Percentiles rank a stretch among this genome's conserved stretches.
phyloP scores from a whole-genome alignment of 2,113 vertebrate genomes.

The Epinephelus lanceolatus region DNA sequence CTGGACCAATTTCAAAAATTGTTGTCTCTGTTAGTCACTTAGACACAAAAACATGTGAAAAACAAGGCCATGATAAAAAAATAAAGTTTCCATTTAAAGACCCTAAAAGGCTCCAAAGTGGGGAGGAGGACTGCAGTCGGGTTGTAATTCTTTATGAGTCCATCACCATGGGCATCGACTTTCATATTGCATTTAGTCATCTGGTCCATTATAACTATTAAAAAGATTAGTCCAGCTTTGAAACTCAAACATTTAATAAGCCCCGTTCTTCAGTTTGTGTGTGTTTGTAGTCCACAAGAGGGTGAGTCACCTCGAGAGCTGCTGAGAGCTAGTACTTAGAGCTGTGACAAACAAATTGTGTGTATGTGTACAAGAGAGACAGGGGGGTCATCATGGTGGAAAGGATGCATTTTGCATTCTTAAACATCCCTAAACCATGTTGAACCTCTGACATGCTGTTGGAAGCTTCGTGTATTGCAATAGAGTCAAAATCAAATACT shows the following conservation, averaged over 20 bases:
- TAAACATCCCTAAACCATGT: conserved; percentile 20
- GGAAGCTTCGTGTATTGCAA: conserved; percentile 2
- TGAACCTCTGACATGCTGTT: background rate
- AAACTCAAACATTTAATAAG: conserved; percentile 11
- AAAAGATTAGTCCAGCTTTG: conserved; percentile 4
- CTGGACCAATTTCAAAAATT: too few species aligned
- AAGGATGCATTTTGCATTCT: conserved; percentile 26
- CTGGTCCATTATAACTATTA: background rate
- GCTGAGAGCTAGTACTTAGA: conserved; percentile 28
- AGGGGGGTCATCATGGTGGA: background rate
- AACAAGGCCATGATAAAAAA: too few species aligned
- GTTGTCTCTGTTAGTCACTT: too few species aligned
- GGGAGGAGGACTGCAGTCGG: background rate
- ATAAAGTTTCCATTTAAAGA: background rate
- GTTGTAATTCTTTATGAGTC: background rate
- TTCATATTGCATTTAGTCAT: background rate
- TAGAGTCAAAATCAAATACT: background rate
- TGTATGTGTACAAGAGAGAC: conserved; percentile 7
- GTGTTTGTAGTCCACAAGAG: conserved; percentile 44
- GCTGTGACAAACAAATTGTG: conserved; percentile 12
- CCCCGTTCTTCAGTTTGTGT: background rate
- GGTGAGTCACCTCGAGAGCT: conserved; percentile 34
- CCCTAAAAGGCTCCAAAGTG: background rate
- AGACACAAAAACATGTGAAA: too few species aligned
- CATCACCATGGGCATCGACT: background rate